Evolutionary conservation across 2,888 invertebrate species (phyloP), one percentile per base, ranked within the genome.

Genomic region (Operophtera brumata): DNA sequence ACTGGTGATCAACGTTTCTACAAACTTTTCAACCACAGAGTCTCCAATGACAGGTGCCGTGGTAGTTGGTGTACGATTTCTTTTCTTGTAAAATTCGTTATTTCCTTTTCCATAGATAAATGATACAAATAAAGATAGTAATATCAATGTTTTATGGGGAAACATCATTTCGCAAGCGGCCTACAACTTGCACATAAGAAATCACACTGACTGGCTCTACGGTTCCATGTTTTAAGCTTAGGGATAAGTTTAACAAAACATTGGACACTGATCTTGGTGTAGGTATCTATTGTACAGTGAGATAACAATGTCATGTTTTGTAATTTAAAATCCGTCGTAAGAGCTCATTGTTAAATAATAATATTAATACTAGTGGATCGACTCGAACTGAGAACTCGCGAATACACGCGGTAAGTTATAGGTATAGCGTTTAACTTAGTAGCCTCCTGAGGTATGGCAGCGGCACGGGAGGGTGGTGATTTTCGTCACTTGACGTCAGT

Each of bases 1-100:
- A 49, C 82, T 84, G 0, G 81, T 66, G 71, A 87, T 75, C 10
- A 89, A 66, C 0, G 81, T 84, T 46, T 87, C 84, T 0, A 86
- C 78, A 60, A 88, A 86, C 45, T 83, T 85, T 53, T 87, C 87
- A 0, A 85, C 79, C 0, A 83, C 76, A 1, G 66, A 65, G 35
- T 83, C 85, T 1, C 74, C 73, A 42, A 71, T 71, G 0, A 58
- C 57, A 6, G 61, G 56, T 62, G 0, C 71, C n/a, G n/a, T 66
- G 0, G 78, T 70, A 0, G 77, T 67, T 2, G 58, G 51, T 3
- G 26, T 39, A 8, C 49, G 49, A 11, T 25, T 41, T 14, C 50
- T 49, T 9, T 59, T 25, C 1, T 35, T 41, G 5, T 8, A 3
- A 11, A 13, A 8, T 0, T 52, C 58, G 1, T 54, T 40, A 1